These are phyloP conservation scores for Agrilus cyanescens DNA, from an alignment of 2,888 invertebrate species.

Conservation along the genomic window DNA sequence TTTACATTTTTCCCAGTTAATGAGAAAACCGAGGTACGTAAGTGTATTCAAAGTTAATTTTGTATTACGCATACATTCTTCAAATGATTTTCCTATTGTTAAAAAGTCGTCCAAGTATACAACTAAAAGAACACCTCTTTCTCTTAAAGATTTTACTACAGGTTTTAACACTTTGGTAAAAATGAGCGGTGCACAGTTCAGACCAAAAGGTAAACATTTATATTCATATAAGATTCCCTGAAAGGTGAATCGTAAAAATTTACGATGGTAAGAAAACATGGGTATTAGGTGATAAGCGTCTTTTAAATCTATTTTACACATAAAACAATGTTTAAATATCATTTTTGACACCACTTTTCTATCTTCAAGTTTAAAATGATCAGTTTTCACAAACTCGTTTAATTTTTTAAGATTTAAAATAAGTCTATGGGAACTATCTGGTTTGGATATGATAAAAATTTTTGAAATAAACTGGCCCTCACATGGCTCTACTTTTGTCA, in stretches of 20 bases:
- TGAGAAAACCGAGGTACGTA: not conserved
- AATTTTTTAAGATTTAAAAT: constrained; percentile 8
- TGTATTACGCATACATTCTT: constrained; percentile 9
- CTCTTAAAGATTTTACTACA: no score
- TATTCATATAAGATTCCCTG: constrained; percentile 4
- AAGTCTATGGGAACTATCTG: constrained; percentile 4
- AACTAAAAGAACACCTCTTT: constrained; percentile 12
- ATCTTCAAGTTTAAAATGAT: constrained; percentile 4
- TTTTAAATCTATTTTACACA: constrained; percentile 1
- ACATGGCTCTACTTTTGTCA: not conserved
- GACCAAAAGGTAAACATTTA: no score
- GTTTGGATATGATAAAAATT: constrained; percentile 5
- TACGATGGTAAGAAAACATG: not conserved
- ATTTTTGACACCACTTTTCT: not conserved
- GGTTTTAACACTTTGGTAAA: not conserved
- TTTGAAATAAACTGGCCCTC: not conserved
- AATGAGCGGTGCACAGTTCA: constrained; percentile 9
- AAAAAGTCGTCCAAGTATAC: constrained; percentile 18
- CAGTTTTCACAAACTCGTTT: constrained; percentile 6
- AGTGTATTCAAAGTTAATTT: constrained; percentile 6
- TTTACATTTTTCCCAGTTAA: no score
- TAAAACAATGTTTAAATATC: not conserved
- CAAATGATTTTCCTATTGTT: constrained; percentile 8
- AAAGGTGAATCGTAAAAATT: constrained; percentile 11
- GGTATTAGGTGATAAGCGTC: not conserved